Percentiles rank a stretch among this genome's conserved stretches.
Evolutionary conservation across 2,797 vertebrate species (phyloP).

Genomic region (Aldrovandia affinis): DNA sequence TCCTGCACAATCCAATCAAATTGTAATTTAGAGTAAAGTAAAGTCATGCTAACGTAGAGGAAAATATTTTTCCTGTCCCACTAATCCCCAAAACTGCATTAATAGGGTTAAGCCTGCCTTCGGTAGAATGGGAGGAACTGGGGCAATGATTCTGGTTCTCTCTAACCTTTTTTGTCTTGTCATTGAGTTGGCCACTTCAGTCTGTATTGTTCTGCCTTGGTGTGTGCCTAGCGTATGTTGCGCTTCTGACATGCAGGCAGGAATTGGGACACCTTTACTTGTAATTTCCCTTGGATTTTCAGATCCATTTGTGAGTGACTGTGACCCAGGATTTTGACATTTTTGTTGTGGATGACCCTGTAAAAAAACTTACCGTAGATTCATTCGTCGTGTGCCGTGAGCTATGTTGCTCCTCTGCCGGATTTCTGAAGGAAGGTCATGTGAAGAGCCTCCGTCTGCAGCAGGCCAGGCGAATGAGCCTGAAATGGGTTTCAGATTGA

Average conservation of each 20-base stretch:
- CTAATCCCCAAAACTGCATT: not conserved
- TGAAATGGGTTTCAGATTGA: constrained; percentile 49
- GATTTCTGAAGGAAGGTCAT: constrained; percentile 43
- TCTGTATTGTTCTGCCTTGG: not conserved
- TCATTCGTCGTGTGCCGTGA: not conserved
- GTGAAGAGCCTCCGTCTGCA: constrained; percentile 48
- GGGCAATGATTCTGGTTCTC: not conserved
- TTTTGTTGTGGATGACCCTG: not conserved
- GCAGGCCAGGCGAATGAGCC: constrained; percentile 36
- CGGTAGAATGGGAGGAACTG: not conserved
- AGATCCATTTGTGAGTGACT: not conserved
- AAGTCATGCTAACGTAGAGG: not conserved
- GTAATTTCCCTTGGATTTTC: not conserved
- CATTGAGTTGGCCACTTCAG: no score
- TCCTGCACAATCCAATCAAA: not conserved
- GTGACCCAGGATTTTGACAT: not conserved
- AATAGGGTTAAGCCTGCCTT: not conserved
- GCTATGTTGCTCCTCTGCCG: constrained; percentile 5
- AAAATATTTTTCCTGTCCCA: not conserved
- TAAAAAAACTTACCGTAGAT: constrained; percentile 15
- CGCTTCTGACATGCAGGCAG: not conserved
- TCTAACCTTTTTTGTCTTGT: not conserved
- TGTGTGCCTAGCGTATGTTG: not conserved
- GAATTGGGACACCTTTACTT: not conserved
- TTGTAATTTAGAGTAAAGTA: not conserved